Evolutionary conservation across 1,140 invertebrate genomes (phyloP).

Genomic region (Drosophila arizonae): DNA sequence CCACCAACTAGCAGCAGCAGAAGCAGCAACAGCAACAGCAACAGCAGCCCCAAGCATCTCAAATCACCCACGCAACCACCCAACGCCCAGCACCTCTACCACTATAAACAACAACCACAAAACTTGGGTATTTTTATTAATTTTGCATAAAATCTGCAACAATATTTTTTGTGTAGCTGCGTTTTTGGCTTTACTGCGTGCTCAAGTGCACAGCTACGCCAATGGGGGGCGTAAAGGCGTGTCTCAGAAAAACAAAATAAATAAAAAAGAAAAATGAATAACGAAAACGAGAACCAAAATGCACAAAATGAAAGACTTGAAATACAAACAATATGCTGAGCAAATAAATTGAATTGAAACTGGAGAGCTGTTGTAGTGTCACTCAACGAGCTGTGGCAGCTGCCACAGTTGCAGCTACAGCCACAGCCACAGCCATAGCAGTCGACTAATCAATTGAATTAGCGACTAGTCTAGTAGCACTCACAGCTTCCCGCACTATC

Average conservation of each 20-base stretch:
- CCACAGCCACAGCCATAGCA: constrained; percentile 6
- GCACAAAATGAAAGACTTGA: constrained; percentile 1
- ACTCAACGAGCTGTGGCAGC: constrained; percentile 8
- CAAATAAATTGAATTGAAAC: constrained; percentile 61
- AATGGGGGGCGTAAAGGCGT: constrained; percentile 25
- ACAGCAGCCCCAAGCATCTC: neutral
- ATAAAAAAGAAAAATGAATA: neutral
- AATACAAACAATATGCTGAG: constrained; percentile 28
- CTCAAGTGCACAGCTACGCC: constrained; percentile 66
- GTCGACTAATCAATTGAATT: constrained; percentile 76
- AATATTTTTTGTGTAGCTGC: constrained; percentile 32
- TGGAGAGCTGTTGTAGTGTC: constrained; percentile 49
- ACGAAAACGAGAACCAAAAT: neutral
- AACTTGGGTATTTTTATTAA: constrained; percentile 72
- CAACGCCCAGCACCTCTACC: neutral
- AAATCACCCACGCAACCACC: constrained; percentile 7
- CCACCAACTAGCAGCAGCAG: constrained; percentile 4
- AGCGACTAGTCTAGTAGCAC: constrained; percentile 18
- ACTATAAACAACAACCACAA: constrained; percentile 9
- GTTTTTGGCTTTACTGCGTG: constrained; percentile 65
- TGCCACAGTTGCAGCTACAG: neutral
- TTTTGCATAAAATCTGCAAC: constrained; percentile 65
- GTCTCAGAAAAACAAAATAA: neutral
- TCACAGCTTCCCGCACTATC: neutral
- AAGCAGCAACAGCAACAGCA: constrained; percentile 6